Evolutionary conservation across 2,797 vertebrate genomes (phyloP).

Genomic region (Tenualosa ilisha): DNA sequence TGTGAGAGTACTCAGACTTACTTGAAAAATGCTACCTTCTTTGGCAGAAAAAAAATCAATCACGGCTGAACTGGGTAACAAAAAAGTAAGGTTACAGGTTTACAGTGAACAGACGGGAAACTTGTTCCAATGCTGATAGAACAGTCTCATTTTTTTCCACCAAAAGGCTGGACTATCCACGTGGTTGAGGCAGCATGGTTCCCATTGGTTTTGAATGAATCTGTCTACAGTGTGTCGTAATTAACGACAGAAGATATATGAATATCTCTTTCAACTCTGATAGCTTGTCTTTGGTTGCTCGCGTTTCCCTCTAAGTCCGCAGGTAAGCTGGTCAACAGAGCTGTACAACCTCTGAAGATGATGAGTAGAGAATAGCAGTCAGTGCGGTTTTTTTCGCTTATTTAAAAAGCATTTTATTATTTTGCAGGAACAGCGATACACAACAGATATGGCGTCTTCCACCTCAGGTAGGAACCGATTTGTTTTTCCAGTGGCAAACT

Average conservation of each 20-base stretch:
- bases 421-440: slow-evolving; percentile 12
- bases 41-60: not conserved
- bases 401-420: not conserved
- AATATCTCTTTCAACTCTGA: slow-evolving; percentile 17
- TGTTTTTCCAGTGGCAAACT: not conserved
- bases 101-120: not conserved
- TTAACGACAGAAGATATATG: slow-evolving; percentile 47
- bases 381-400: not conserved
- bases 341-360: not conserved
- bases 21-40: not conserved
- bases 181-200: slow-evolving; percentile 48
- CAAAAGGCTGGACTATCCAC: slow-evolving; percentile 40
- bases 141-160: not conserved
- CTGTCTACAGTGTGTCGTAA: slow-evolving; percentile 36
- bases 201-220: slow-evolving; percentile 34
- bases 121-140: slow-evolving; percentile 3
- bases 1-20: not conserved
- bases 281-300: not conserved
- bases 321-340: not conserved
- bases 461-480: slow-evolving; percentile 54
- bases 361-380: not conserved
- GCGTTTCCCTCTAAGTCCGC: not conserved
- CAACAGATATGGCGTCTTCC: slow-evolving; percentile 54
- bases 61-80: not conserved
- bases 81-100: not conserved